Evolutionary conservation across 92 coral and sea anemone genomes (phyloP), one percentile per base, ranked within the genome.

Genomic region (Bergia puertoricense): DNA sequence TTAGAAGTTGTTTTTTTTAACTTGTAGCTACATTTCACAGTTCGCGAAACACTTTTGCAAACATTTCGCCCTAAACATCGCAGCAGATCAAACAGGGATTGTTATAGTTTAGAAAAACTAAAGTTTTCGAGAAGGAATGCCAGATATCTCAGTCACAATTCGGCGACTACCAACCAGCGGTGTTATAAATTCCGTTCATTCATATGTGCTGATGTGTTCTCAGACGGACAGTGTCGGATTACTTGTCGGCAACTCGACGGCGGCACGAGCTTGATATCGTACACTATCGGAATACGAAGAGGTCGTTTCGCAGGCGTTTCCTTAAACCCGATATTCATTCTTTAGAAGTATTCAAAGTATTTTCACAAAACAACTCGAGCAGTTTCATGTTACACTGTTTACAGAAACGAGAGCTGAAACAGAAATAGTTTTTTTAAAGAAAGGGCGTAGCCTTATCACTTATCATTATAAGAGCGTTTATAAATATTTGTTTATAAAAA

Each of bases 271-370:
- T 41, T 44, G 76, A 67, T 69, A 69, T 71, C 54, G 56, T 43
- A 74, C 36, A 57, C 59, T 80, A 11, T 18, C 69, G 69, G 69
- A 20, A 56, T 39, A 56, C 41, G 18, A 37, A 57, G 59, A 80
- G 73, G 71, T 80, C 85, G 85, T n/a, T 83, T 68, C 42, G 87
- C 48, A 20, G 87, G 87, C 59, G 87, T 84, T 48, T 83, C 79
- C 87, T 67, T 23, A 45, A 82, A 68, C 4, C 76, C 23, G 82
- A 46, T n/a, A 45, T 48, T 44, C 42, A 20, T 9, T 48, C 14
- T 51, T 76, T 23, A 9, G 79, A 40, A 41, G 46, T 22, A 18
- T 41, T 76, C 79, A 68, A 46, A 73, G 14, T 7, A 59, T 46
- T 13, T 71, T 36, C 68, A 50, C 79, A 45, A 13, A 77, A 50